Conservation (phyloP, 2,113 vertebrate genomes). For the Grantiella picta region DNA sequence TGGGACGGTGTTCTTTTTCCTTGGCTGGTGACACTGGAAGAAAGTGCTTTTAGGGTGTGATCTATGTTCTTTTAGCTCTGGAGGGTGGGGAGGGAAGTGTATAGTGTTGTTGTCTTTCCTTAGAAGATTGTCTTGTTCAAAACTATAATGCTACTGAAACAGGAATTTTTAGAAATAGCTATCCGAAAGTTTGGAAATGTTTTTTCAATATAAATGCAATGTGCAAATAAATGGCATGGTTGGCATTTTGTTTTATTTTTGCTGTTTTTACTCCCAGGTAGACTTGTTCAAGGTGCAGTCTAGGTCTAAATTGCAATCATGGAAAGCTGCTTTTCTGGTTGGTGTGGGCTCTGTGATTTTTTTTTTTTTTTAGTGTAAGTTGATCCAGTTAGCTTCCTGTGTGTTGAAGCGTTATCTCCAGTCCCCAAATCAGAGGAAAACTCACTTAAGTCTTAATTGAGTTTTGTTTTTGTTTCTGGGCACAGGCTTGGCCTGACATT, state of each 20-base stretch:
- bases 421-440: not conserved
- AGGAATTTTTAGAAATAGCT: not conserved
- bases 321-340: not conserved
- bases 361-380: not conserved
- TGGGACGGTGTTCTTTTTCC: not conserved
- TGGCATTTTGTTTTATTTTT: not conserved
- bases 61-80: not conserved
- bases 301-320: accelerated
- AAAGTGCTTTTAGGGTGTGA: not conserved
- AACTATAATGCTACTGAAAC: not conserved
- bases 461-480: not conserved
- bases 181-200: not conserved
- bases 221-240: not conserved
- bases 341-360: not conserved
- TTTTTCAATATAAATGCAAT: too few relatives aligned
- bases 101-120: not conserved
- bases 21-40: not conserved
- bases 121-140: not conserved
- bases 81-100: not conserved
- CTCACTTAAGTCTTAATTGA: not conserved
- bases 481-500: not conserved
- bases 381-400: not conserved
- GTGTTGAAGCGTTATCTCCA: not conserved
- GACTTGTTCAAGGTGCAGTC: not conserved
- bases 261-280: not conserved